Evolutionary conservation across 2,888 invertebrate genomes (phyloP).

Genomic region (Trachelus tabidus): DNA sequence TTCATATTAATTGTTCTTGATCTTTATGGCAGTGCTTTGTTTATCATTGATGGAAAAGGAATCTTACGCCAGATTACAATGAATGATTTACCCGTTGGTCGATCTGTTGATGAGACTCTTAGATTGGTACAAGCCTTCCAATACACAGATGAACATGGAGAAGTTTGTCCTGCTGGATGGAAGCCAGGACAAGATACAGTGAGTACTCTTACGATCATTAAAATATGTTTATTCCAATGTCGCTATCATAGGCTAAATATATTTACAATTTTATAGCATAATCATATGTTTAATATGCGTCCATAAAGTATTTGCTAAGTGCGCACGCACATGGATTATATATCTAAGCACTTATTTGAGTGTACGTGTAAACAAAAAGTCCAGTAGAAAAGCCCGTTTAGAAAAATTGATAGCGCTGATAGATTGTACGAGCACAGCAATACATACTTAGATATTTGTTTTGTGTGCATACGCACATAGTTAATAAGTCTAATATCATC

Average conservation of each 20-base stretch:
- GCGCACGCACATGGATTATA: too few species aligned
- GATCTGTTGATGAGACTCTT: slow-evolving; percentile 94
- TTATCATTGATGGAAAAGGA: slow-evolving; percentile 92
- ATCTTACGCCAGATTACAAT: slow-evolving; percentile 92
- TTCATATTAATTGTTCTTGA: slow-evolving; percentile 6
- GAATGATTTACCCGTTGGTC: slow-evolving; percentile 94
- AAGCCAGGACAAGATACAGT: slow-evolving; percentile 94
- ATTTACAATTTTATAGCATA: neutral
- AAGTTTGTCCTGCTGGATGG: slow-evolving; percentile 97
- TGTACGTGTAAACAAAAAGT: too few species aligned
- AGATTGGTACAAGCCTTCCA: slow-evolving; percentile 95
- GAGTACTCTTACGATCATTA: slow-evolving; percentile 51
- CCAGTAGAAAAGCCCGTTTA: too few species aligned
- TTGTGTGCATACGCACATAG: too few species aligned
- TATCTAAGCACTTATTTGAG: too few species aligned
- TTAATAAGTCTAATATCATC: neutral
- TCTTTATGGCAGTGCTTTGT: slow-evolving; percentile 77
- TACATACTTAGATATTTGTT: too few species aligned
- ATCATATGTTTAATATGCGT: neutral
- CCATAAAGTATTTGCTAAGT: neutral
- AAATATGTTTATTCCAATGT: neutral
- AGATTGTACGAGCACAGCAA: too few species aligned
- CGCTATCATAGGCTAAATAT: neutral
- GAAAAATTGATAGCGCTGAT: too few species aligned
- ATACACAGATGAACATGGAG: slow-evolving; percentile 91